These are phyloP conservation scores for Drosophila lacicola DNA, from an alignment of 2,888 invertebrate genomes.

Conservation along the genomic window DNA sequence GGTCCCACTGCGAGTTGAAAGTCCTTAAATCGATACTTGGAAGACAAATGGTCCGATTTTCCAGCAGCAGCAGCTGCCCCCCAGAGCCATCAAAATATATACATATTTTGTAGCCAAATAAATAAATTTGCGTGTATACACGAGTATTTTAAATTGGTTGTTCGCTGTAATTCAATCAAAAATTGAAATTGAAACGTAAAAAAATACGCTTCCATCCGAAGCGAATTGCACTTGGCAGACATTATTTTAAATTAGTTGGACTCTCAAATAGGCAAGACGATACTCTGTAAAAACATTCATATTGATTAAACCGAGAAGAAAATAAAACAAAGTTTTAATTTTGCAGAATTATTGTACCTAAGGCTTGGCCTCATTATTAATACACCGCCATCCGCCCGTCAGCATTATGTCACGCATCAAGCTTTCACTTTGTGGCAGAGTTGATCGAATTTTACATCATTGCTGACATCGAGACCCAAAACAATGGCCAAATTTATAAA, in stretches of 20 bases:
- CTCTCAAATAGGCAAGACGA: not conserved
- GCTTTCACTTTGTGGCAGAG: too few relatives aligned
- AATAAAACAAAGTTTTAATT: too few relatives aligned
- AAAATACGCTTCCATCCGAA: conserved; percentile 9
- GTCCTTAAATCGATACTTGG: conserved; percentile 41
- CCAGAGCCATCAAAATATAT: conserved; percentile 31
- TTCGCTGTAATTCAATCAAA: conserved; percentile 35
- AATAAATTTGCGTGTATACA: conserved; percentile 35
- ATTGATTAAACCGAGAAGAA: too few relatives aligned
- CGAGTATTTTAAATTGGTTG: conserved; percentile 27
- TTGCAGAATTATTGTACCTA: too few relatives aligned
- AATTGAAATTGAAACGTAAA: conserved; percentile 35
- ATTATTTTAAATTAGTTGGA: not conserved
- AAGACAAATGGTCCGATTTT: conserved; percentile 56
- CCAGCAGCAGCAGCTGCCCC: conserved; percentile 19
- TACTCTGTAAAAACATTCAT: not conserved
- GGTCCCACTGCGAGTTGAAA: conserved; percentile 1
- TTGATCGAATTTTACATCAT: too few relatives aligned
- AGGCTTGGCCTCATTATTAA: too few relatives aligned
- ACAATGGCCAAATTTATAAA: not conserved
- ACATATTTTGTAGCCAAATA: conserved; percentile 42
- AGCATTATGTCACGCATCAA: too few relatives aligned
- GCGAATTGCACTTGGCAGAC: conserved; percentile 14
- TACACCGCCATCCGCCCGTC: too few relatives aligned
- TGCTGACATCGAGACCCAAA: too few relatives aligned